Base-by-base conservation (phyloP, 2,797 vertebrate genomes). In the Alosa sapidissima region DNA sequence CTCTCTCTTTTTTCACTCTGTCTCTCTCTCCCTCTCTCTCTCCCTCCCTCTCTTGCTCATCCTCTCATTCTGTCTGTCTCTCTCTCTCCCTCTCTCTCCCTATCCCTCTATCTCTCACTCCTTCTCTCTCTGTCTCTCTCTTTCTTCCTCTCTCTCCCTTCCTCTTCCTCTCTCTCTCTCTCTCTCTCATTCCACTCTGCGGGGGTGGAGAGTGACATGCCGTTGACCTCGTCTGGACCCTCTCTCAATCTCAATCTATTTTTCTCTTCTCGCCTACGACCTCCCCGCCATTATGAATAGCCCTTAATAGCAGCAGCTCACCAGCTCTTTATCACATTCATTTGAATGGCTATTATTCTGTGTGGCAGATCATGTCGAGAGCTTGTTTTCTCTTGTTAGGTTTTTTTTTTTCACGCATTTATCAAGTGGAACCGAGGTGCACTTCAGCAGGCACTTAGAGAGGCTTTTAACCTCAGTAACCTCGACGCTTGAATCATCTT, bases 211-310 rank as follows among this genome's bases (percentile, higher is more conserved):
- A 65, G 10, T 28, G 60, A 65, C 60, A 65, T 5, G 24, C 5
- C 24, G 60, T 65, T 82, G 47, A 78, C 81, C 54, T 65, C 28
- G 60, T 65, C 60, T 65, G 60, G 60, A 28, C 8, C 33, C 49
- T 72, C 19, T 83, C 16, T 58, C 36, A 21, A 48, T 84, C 86
- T 55, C n/a, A n/a, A 19, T 65, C n/a, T 81, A 51, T 81, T 16
- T 81, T 28, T 81, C 33, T 24, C 11, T n/a, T n/a, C 58, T 83
- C 48, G 9, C 28, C 48, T 45, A 6, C 55, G 1, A 19, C 19
- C 19, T 58, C 0, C 55, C 55, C 5, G 3, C 55, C 55, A 58
- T 58, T 58, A 58, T 58, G 55, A 58, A 7, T 58, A 16, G 19
- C 55, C 55, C 55, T 21, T 58, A 58, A 58, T 58, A 58, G 55